A percentile compares a stretch with the other conserved stretches of the same genome.
Conservation (phyloP, 2,888 invertebrate genomes). For the Blastobasis adustella region DNA sequence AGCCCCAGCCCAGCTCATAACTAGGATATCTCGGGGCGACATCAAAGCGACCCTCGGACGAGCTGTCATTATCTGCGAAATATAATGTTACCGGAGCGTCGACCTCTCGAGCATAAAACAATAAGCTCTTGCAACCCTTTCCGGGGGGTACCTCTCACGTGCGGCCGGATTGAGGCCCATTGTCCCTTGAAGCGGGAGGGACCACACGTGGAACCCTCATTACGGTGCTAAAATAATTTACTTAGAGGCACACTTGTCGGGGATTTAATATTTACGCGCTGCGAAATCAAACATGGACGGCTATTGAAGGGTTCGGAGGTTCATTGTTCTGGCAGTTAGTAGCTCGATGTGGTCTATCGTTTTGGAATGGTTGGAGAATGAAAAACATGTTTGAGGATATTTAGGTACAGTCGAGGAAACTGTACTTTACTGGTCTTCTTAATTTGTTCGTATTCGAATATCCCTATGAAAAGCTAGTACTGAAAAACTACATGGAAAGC, state of each 20-base stretch:
- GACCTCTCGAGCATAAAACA: constrained; percentile 26
- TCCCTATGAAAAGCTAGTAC: too few relatives aligned
- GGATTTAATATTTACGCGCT: constrained; percentile 21
- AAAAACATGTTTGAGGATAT: too few relatives aligned
- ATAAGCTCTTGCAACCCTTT: constrained; percentile 34
- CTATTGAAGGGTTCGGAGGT: too few relatives aligned
- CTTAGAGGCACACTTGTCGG: constrained; percentile 15
- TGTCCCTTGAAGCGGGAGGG: constrained; percentile 24
- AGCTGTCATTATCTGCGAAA: constrained; percentile 16
- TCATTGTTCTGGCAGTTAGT: too few relatives aligned
- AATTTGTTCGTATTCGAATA: too few relatives aligned
- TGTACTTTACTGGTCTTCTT: too few relatives aligned
- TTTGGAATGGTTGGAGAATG: too few relatives aligned
- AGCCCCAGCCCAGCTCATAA: too few relatives aligned
- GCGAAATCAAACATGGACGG: too few relatives aligned
- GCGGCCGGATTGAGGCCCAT: constrained; percentile 38
- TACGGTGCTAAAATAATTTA: constrained; percentile 47
- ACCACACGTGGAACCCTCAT: constrained; percentile 39
- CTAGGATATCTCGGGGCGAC: neutral
- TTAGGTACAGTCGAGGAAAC: too few relatives aligned
- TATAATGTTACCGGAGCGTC: constrained; percentile 24
- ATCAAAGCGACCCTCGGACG: constrained; percentile 18
- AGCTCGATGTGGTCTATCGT: too few relatives aligned
- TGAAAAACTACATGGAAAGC: too few relatives aligned
- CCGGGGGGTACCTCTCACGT: constrained; percentile 48